Percentiles rank a stretch among this genome's conserved stretches.
phyloP scores from a whole-genome alignment of 2,113 vertebrate genomes.

The Hemichromis elongatus region DNA sequence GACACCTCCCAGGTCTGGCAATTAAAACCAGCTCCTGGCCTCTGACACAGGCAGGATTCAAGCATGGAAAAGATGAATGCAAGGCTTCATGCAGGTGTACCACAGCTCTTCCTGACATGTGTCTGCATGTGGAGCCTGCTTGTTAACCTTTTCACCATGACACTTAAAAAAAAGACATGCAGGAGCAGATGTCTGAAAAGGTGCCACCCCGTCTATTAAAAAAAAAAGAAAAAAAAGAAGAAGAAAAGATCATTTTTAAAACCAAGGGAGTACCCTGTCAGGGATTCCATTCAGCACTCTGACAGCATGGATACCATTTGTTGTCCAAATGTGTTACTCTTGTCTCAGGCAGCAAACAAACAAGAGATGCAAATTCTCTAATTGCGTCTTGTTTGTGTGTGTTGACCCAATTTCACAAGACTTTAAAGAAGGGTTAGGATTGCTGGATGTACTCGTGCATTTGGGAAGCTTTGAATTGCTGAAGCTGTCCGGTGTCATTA shows the following conservation, averaged over 20 bases:
- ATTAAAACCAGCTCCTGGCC: neutral
- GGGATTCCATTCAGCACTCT: neutral
- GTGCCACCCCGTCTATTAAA: neutral
- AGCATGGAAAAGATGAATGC: constrained; percentile 3
- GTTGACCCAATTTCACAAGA: constrained; percentile 17
- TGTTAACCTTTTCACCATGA: neutral
- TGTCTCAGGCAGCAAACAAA: neutral
- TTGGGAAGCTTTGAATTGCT: constrained; percentile 1
- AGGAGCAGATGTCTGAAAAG: neutral
- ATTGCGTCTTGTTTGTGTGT: neutral
- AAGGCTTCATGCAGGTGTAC: neutral
- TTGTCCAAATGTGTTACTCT: neutral
- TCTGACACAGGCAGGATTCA: constrained; percentile 2
- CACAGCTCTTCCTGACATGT: neutral
- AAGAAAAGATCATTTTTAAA: neutral
- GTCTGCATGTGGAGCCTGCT: neutral
- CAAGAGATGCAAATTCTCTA: neutral
- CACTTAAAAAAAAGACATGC: neutral
- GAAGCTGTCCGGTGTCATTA: neutral
- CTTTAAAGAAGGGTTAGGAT: neutral
- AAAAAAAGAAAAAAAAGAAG: neutral
- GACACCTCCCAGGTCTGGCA: neutral
- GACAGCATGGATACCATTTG: neutral
- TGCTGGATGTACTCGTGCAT: neutral
- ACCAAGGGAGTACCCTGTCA: neutral